Evolutionary conservation across 2,113 vertebrate species (phyloP), one percentile per base, ranked within the genome.

Genomic region (Rhabdornis inornatus): DNA sequence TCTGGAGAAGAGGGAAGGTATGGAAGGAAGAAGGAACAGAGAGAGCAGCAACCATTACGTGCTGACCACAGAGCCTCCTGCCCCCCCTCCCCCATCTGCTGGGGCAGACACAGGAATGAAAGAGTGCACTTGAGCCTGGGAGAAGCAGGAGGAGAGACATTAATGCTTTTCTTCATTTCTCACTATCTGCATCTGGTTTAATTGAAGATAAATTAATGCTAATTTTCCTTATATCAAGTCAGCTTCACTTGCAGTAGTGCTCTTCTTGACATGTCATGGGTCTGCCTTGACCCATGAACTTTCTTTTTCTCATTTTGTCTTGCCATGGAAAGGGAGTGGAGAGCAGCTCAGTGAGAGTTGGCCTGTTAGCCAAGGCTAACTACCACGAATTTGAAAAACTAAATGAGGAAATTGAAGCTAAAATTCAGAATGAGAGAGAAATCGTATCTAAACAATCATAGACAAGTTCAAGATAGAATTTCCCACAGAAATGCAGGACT

Each of bases 1-100:
- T 1, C 9, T 90, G 69, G 42, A 84, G 17, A 40, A 65, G 7
- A 81, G 7, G 5, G 53, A 70, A 64, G 28, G 13, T 25, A 4
- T 57, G 50, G 21, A 82, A 49, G 17, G 30, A 82, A 57, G 60
- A 57, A 49, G 13, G 17, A 61, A 13, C 21, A 79, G 31, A 53
- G 24, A 74, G 12, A 52, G 30, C 16, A 63, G 25, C 15, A 76
- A 39, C 5, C 9, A 50, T 20, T 45, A 17, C 0, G 5, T 22
- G 17, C 16, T 50, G 22, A 50, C 23, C 4, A 1, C 3, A 45
- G 12, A 5, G 2, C 22, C 17, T 88, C 9, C 61, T 19, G 23
- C 1, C 3, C 9, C 2, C 1, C 9, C 8, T 39, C 31, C 8
- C 64, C 6, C 33, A 8, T 28, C 8, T 31, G 33, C 35, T 42